These are phyloP conservation scores for Peromyscus maniculatus DNA, from an alignment of 2,113 vertebrate genomes.

Conservation along the genomic window DNA sequence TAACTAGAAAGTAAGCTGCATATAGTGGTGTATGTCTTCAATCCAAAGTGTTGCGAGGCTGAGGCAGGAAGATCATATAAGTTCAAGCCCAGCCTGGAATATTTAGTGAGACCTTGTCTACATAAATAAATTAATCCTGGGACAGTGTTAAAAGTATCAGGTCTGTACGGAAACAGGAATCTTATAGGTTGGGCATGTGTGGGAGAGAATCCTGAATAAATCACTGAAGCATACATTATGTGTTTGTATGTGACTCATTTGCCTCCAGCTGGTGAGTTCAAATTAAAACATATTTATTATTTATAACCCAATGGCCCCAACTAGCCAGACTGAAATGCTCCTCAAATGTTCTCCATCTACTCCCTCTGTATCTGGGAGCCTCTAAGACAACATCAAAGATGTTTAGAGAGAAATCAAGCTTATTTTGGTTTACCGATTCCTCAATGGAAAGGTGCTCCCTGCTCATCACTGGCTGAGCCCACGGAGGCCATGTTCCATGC, in stretches of 20 bases:
- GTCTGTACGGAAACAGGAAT: neutral
- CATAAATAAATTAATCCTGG: neutral
- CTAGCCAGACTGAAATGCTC: neutral
- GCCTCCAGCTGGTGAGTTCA: neutral
- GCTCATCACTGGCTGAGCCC: neutral
- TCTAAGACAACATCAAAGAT: neutral
- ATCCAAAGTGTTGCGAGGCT: neutral
- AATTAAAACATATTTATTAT: neutral
- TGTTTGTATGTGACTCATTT: neutral
- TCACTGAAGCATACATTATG: neutral
- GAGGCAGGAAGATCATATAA: neutral
- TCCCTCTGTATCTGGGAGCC: neutral
- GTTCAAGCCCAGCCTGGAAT: neutral
- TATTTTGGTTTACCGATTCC: neutral
- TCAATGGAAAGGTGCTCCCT: neutral
- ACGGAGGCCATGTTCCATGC: rapidly evolving
- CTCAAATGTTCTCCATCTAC: neutral
- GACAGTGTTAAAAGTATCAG: neutral
- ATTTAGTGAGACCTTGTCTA: neutral
- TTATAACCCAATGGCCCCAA: too few species aligned
- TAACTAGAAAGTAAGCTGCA: neutral
- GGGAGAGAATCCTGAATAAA: neutral
- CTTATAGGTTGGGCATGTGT: neutral
- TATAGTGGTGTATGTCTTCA: neutral
- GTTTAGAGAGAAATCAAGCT: neutral